Conservation (phyloP, 2,888 invertebrate genomes). For the Pocota personata region DNA sequence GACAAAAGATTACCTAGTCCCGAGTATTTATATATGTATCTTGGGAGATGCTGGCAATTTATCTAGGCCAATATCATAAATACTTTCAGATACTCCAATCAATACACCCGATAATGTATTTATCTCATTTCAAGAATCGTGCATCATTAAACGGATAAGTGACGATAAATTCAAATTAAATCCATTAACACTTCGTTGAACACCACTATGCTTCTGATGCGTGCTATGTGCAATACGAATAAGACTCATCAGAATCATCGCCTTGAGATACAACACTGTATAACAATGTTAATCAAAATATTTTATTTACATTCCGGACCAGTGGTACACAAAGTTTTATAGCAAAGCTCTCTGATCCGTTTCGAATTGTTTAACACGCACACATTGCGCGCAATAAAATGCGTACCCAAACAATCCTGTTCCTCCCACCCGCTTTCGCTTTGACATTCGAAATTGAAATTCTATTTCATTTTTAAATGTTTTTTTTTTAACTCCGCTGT, state of each 20-base stretch:
- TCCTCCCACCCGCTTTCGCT: not conserved
- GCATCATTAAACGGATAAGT: slow-evolving; percentile 44
- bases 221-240: not conserved
- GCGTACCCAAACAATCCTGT: slow-evolving; percentile 6
- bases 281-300: slow-evolving; percentile 60
- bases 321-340: slow-evolving; percentile 33
- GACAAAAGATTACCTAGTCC: not conserved
- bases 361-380: not conserved
- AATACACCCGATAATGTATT: slow-evolving; percentile 27
- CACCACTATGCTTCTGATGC: not conserved
- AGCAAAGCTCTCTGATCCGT: slow-evolving; percentile 26
- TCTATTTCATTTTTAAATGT: slow-evolving; percentile 30
- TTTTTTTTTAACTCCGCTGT: not conserved
- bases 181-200: slow-evolving; percentile 29
- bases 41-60: not conserved
- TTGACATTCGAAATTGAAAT: slow-evolving; percentile 41
- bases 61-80: slow-evolving; percentile 35
- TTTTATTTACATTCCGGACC: slow-evolving; percentile 53
- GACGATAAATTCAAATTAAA: slow-evolving; percentile 55
- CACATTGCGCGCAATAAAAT: slow-evolving; percentile 30
- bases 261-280: not conserved
- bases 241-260: slow-evolving; percentile 11
- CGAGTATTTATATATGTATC: not conserved
- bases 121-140: slow-evolving; percentile 56
- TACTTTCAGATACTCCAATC: slow-evolving; percentile 11